A percentile compares a stretch with the other conserved stretches of the same genome.
These are phyloP conservation scores for Ibidorhyncha struthersii DNA, from an alignment of 2,113 vertebrate species.

Conservation along the genomic window DNA sequence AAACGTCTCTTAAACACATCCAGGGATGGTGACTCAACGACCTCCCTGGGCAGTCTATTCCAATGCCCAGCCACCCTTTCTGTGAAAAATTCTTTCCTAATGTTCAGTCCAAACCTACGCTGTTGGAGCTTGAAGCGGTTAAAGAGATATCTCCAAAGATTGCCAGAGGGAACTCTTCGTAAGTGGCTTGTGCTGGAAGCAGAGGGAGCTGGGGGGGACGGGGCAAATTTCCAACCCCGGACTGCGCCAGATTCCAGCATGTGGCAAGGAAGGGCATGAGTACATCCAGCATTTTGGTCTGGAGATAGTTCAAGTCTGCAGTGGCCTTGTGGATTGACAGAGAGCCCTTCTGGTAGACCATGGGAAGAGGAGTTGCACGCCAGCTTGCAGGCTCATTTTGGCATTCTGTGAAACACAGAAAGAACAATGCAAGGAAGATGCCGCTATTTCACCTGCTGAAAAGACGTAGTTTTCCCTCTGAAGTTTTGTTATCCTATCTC, in stretches of 20 bases:
- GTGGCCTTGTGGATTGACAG: background rate
- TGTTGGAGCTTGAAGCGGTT: no score
- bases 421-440: background rate
- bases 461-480: accelerated
- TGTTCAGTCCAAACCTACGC: no score
- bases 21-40: no score
- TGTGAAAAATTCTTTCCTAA: no score
- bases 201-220: background rate
- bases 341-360: background rate
- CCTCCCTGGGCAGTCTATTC: no score
- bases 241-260: background rate
- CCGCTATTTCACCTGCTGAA: background rate
- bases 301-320: background rate
- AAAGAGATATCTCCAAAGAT: background rate
- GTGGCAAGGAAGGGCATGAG: background rate
- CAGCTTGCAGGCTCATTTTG: background rate
- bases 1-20: no score
- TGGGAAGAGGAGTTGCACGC: background rate
- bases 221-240: background rate
- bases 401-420: no score
- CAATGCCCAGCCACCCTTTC: no score
- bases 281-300: background rate
- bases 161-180: background rate
- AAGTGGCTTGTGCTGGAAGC: background rate
- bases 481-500: background rate